phyloP scores from a whole-genome alignment of 1,140 invertebrate species.

The Cryptotermes secundus region DNA sequence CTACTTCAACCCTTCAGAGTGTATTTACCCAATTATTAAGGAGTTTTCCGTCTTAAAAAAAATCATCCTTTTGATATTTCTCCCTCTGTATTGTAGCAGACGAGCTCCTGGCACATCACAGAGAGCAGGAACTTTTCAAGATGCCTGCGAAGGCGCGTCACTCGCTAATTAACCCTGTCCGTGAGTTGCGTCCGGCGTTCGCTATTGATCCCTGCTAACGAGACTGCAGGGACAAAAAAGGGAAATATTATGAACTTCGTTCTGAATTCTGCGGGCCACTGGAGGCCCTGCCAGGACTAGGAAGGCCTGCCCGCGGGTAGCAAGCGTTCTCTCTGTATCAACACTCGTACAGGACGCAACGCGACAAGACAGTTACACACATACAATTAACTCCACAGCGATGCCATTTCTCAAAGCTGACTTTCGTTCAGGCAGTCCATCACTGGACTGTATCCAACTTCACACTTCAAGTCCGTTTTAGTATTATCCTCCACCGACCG shows the following conservation, averaged over 20 bases:
- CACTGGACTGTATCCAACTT: too few relatives aligned
- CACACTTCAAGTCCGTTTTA: too few relatives aligned
- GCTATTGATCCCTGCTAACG: neutral
- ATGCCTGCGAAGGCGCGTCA: neutral
- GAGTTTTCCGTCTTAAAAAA: neutral
- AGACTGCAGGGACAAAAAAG: neutral
- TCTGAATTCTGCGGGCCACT: neutral
- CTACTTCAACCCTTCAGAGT: neutral
- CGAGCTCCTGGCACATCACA: neutral
- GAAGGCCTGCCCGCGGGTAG: too few relatives aligned
- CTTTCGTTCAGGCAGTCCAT: too few relatives aligned
- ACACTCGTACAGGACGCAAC: too few relatives aligned
- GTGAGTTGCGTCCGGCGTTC: neutral
- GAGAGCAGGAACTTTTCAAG: neutral
- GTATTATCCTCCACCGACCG: too few relatives aligned
- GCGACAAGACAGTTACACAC: too few relatives aligned
- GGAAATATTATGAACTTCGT: neutral
- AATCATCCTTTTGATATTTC: neutral
- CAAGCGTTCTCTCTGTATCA: too few relatives aligned
- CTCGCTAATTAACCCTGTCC: neutral
- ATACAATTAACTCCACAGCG: too few relatives aligned
- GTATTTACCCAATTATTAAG: neutral
- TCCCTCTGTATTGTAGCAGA: neutral
- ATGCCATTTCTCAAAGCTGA: too few relatives aligned
- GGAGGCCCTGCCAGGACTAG: too few relatives aligned